Conservation (phyloP, 2,888 invertebrate genomes). For the Malacosoma neustria region DNA sequence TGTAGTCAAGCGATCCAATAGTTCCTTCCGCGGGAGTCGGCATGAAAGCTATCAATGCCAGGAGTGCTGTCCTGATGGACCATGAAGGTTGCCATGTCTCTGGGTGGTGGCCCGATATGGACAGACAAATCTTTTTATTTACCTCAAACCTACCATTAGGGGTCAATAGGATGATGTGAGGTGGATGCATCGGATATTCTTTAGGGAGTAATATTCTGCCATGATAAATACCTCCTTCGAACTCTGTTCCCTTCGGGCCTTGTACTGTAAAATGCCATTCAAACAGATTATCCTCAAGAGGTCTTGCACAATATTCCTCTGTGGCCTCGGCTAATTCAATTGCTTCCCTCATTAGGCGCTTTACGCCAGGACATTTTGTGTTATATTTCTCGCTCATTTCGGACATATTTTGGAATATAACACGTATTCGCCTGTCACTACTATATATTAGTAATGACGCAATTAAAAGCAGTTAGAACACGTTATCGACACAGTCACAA, state of each 20-base stretch:
- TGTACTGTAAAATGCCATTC: constrained; percentile 98
- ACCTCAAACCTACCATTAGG: constrained; percentile 96
- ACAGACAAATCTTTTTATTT: constrained; percentile 95
- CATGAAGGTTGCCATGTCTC: constrained; percentile 98
- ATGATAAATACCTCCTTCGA: constrained; percentile 93
- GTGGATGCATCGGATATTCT: constrained; percentile 98
- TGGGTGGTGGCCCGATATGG: constrained; percentile 97
- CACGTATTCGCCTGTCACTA: constrained; percentile 9
- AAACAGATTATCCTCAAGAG: constrained; percentile 95
- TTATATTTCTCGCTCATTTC: constrained; percentile 67
- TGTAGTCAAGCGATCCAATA: constrained; percentile 92
- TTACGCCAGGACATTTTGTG: constrained; percentile 84
- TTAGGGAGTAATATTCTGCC: constrained; percentile 93
- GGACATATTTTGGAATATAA: constrained; percentile 32
- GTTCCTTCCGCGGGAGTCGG: constrained; percentile 92
- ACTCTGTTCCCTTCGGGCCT: constrained; percentile 91
- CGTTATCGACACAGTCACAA: constrained; percentile 39
- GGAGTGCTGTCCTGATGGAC: constrained; percentile 94
- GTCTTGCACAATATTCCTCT: constrained; percentile 91
- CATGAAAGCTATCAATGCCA: constrained; percentile 96
- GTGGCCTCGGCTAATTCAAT: constrained; percentile 89
- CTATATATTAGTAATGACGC: constrained; percentile 24
- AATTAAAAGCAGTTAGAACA: constrained; percentile 28
- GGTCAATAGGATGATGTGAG: constrained; percentile 93
- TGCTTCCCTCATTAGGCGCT: constrained; percentile 94